Evolutionary conservation across 2,113 vertebrate genomes (phyloP), one percentile per base, ranked within the genome.

Genomic region (Mustela nigripes): DNA sequence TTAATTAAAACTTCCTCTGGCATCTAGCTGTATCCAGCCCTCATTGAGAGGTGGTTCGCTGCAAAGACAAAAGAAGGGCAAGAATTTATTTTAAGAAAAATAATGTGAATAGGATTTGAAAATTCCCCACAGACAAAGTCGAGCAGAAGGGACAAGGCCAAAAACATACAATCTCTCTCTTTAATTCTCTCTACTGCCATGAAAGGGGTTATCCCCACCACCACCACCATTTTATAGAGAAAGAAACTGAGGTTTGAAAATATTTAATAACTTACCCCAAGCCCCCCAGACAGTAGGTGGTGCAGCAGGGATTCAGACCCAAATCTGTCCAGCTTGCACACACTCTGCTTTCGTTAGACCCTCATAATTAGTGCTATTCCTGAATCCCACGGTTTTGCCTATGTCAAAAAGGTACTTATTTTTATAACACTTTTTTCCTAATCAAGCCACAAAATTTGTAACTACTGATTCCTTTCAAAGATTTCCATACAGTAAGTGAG

Each of bases 1-100:
- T 45, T n/a, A 94, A 80, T 21, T 60, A 95, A 89, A 89, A 89
- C 69, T 85, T 69, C 33, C 89, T 71, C 19, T 28, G 33, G 22
- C 26, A 60, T 60, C n/a, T 63, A 39, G 7, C 9, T 83, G 11
- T 79, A 24, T 12, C 45, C 74, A n/a, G 60, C 7, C 83, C 45
- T 89, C 33, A 39, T 1, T 82, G 71, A 85, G 18, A 45, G 7
- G 22, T 4, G 7, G 22, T 4, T 18, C 24, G 28, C 36, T 79
- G 15, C 1, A 78, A 84, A 93, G 28, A 36, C 2, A 58, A 87
- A 87, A 74, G 19, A 58, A 76, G 5, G 31, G n/a, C 21, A 63
- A 58, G 16, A 36, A 69, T 56, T 63, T 82, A 33, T 67, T 63
- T 53, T 6, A 58, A 85, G 14, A 39, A 89, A 82, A 76, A 19